These are phyloP conservation scores for Catagonus wagneri DNA, from an alignment of 2,113 vertebrate genomes.

Conservation along the genomic window DNA sequence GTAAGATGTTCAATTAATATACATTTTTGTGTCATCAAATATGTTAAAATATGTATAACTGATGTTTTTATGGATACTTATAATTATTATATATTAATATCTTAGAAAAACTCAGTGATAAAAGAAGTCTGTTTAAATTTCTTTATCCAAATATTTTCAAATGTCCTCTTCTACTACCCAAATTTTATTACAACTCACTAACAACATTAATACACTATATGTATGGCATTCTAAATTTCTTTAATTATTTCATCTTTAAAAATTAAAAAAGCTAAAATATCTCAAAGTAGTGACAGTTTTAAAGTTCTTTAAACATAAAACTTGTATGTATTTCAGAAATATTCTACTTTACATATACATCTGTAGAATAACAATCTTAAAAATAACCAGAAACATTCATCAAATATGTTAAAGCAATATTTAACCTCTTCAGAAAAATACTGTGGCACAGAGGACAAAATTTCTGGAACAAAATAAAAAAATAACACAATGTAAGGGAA, in stretches of 20 bases:
- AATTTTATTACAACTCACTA: not conserved
- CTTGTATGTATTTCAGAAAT: not conserved
- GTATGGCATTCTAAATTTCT: not conserved
- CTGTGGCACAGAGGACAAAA: not conserved
- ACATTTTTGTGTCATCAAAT: not conserved
- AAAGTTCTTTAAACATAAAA: not conserved
- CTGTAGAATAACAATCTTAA: not conserved
- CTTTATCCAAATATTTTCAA: not conserved
- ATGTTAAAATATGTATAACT: not conserved
- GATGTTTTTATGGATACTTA: not conserved
- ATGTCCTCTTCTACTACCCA: not conserved
- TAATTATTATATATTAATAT: not conserved
- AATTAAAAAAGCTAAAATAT: not conserved
- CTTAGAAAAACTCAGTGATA: not conserved
- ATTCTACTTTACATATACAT: not conserved
- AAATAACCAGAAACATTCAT: not conserved
- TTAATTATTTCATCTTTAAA: not conserved
- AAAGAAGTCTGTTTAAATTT: conserved; percentile 25
- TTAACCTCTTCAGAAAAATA: not conserved
- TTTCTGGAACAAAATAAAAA: not conserved
- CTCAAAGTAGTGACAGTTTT: not conserved
- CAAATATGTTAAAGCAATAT: not conserved
- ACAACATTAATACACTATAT: not conserved
- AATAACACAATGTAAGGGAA: not conserved
- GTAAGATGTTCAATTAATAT: not conserved